Evolutionary conservation across 2,113 vertebrate genomes (phyloP), one percentile per base, ranked within the genome.

Genomic region (Prochilodus magdalenae): DNA sequence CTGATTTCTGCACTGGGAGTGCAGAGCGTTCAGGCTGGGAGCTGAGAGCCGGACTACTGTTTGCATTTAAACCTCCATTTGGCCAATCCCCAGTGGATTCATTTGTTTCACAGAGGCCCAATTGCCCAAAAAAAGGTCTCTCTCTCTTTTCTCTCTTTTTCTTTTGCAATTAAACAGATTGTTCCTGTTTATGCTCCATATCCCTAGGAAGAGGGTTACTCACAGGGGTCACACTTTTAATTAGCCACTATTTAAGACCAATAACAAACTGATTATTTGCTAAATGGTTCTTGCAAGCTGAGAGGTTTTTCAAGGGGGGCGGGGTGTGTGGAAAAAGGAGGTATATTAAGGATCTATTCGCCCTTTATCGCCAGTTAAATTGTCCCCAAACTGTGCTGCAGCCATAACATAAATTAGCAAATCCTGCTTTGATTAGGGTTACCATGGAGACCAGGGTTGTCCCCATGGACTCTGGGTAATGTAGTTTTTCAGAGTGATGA

Each of bases 101-200:
- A 95, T 97, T 96, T 94, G 93, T 96, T 96, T 96, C 95, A 92
- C 96, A 89, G 90, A 95, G 95, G 95, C 94, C 96, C 96, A 97
- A 97, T 98, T 97, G 63, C 70, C 70, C 65, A 57, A 82, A 85
- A 94, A 96, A 95, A 94, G 92, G 90, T 26, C 57, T 60, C 57
- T 26, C 53, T 55, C 53, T 4, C 53, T 51, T 12, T 20, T 20
- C 69, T 74, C 86, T 83, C 87, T 86, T 60, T 60, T 60, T 44
- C 62, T 55, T 82, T 92, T 92, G 95, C 96, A 97, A 97, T 99
- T 97, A 97, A 90, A 96, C 92, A 94, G 94, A 95, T 96, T 96
- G 95, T 97, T 96, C 95, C 96, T 98, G 96, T 98, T 99, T 99
- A 97, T 95, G 93, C 96, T 97, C 94, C 94, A 91, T 95, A 93